Evolutionary conservation across 2,113 vertebrate genomes (phyloP), one percentile per base, ranked within the genome.

Genomic region (Podarcis raffonei): DNA sequence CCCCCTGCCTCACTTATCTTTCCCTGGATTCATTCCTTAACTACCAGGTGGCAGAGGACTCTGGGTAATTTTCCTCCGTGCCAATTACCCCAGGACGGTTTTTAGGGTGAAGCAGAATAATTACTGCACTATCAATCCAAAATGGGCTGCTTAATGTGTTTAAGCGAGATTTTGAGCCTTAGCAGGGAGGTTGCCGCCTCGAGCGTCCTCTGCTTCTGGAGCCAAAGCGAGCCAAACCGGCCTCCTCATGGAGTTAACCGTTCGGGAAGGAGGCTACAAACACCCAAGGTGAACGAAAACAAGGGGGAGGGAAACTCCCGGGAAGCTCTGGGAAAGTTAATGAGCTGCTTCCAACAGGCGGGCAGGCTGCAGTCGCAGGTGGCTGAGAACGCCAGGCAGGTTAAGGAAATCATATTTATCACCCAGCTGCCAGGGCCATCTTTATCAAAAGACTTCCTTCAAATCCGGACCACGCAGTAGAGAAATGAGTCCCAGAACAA

Each of bases 41-140:
- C 97, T 97, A 97, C 96, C 97, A 94, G 95, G 96, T 96, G 97
- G 96, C 96, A 93, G 95, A 97, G 98, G 96, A 98, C 97, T 98
- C 97, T 98, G 97, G 97, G 98, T 97, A 98, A 98, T 96, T 97
- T 96, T 96, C 97, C 96, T 97, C 97, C 94, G 96, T 95, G 97
- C 97, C 98, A 98, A 98, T 98, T 98, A 98, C 97, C 97, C 97
- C 97, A 97, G 98, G 98, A 98, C 97, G 97, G 97, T 98, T 98
- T 97, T 97, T 96, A 97, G 97, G 98, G 97, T 97, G 97, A 98
- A 98, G 97, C 97, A 95, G 97, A 98, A 98, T 98, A 98, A 99
- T 98, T 98, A 98, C 98, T 97, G 98, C 98, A 98, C 98, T 98
- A 98, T 98, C 98, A 98, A 97, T 97, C 97, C 98, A 97, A 98